Base-by-base conservation (phyloP, 1,140 invertebrate species). In the Apis mellifera region DNA sequence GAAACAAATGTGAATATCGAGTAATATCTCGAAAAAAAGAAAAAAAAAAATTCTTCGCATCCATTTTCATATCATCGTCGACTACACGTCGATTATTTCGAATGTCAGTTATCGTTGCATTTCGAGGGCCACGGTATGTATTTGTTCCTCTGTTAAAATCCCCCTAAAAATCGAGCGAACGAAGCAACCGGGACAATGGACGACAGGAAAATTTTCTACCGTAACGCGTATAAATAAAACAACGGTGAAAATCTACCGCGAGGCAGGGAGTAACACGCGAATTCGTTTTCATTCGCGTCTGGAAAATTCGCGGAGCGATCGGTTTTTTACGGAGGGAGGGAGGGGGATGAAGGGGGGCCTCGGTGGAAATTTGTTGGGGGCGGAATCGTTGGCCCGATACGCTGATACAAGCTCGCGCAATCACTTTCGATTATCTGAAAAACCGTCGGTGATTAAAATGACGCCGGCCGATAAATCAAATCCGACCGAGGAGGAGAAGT, bases 351-450 rank as follows among this genome's bases (percentile, higher is more conserved):
- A 42, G 32, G 19, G 13, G 17, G 32, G 19, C 19, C 8, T 17
- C 52, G 50, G 62, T 55, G 62, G 42, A 76, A 81, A 76, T 76
- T 81, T 76, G 79, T 81, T 76, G 69, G 75, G 59, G 59, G 17
- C 80, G 65, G 19, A 21, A 62, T 62, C 69, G 59, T 32, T 62
- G 12, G n/a, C 66, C 66, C 75, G 81, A 71, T n/a, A 64, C 81
- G 81, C 59, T 65, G 76, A 83, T 81, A 81, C 62, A 75, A 59
- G 54, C 72, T 57, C 23, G 72, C 54, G 64, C 76, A 65, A 78
- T 83, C 81, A 57, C 77, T 78, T 72, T 79, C 69, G 82, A 83
- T 79, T 79, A 83, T 83, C 77, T 72, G 82, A 80, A 83, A 83
- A 79, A 83, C 69, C 62, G 70, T 68, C 64, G 82, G 78, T 52